Conservation (phyloP, 2,888 invertebrate genomes). For the Actias luna region DNA sequence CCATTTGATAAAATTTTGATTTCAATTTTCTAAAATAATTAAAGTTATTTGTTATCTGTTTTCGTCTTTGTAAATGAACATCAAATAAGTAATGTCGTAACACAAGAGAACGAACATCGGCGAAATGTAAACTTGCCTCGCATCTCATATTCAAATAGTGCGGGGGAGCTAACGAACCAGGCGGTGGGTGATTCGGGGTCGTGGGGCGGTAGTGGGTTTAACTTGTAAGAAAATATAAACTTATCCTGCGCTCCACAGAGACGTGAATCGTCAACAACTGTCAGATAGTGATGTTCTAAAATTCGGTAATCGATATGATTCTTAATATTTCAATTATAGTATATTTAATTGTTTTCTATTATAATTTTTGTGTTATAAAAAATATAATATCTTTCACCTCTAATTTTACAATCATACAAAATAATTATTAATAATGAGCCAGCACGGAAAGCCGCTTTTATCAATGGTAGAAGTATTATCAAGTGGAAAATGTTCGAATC, state of each 20-base stretch:
- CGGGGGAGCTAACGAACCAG: slow-evolving; percentile 72
- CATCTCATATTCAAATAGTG: slow-evolving; percentile 80
- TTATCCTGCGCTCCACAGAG: slow-evolving; percentile 26
- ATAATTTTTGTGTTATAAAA: background rate
- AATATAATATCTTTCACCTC: background rate
- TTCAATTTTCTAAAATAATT: slow-evolving; percentile 10
- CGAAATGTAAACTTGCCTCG: slow-evolving; percentile 62
- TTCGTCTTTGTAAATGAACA: slow-evolving; percentile 59
- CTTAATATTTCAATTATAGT: too few species aligned
- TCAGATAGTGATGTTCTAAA: slow-evolving; percentile 22
- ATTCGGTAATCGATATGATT: slow-evolving; percentile 10
- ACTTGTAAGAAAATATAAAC: slow-evolving; percentile 64
- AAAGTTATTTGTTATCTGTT: slow-evolving; percentile 1
- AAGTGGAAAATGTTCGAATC: too few species aligned
- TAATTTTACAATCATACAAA: too few species aligned
- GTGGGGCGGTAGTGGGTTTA: slow-evolving; percentile 29
- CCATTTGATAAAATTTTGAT: background rate
- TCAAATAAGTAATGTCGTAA: slow-evolving; percentile 28
- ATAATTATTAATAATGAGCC: too few species aligned
- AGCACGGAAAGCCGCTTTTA: too few species aligned
- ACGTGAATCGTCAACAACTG: slow-evolving; percentile 28
- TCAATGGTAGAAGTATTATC: too few species aligned
- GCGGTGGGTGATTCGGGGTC: slow-evolving; percentile 25
- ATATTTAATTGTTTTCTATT: background rate
- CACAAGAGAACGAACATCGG: slow-evolving; percentile 52